phyloP scores from a whole-genome alignment of 2,888 invertebrate species.

The Rutpela maculata region DNA sequence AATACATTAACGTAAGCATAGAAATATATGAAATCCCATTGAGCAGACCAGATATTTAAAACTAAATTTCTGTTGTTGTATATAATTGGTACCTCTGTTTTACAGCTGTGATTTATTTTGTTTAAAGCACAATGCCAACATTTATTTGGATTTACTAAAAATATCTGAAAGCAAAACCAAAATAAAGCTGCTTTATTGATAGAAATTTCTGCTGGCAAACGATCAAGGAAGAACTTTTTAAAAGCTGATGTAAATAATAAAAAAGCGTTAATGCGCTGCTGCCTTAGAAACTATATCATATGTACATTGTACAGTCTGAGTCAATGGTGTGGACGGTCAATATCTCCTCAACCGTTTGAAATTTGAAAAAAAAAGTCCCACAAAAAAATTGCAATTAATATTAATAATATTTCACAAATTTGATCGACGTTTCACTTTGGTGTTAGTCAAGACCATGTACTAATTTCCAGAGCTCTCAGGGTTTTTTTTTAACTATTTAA shows the following conservation, averaged over 20 bases:
- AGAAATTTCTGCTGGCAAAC: background rate
- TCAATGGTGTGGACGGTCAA: too few relatives aligned
- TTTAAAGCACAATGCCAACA: constrained; percentile 7
- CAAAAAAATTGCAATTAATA: too few relatives aligned
- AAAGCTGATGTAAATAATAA: background rate
- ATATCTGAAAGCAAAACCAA: background rate
- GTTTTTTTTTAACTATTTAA: too few relatives aligned
- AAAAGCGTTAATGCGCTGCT: background rate
- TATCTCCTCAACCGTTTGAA: too few relatives aligned
- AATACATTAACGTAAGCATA: constrained; percentile 18
- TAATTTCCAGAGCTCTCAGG: too few relatives aligned
- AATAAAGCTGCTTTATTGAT: background rate
- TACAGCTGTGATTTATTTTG: constrained; percentile 2
- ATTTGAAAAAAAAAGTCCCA: too few relatives aligned
- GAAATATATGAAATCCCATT: constrained; percentile 4
- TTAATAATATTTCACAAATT: too few relatives aligned
- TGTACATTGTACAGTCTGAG: too few relatives aligned
- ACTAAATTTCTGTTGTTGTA: background rate
- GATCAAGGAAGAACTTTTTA: background rate
- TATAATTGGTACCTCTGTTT: background rate
- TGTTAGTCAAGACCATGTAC: too few relatives aligned
- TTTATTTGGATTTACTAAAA: constrained; percentile 20
- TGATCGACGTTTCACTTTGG: too few relatives aligned
- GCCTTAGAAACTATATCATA: background rate
- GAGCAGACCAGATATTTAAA: background rate